Evolutionary conservation across 2,797 vertebrate species (phyloP), one percentile per base, ranked within the genome.

Genomic region (Champsocephalus gunnari): DNA sequence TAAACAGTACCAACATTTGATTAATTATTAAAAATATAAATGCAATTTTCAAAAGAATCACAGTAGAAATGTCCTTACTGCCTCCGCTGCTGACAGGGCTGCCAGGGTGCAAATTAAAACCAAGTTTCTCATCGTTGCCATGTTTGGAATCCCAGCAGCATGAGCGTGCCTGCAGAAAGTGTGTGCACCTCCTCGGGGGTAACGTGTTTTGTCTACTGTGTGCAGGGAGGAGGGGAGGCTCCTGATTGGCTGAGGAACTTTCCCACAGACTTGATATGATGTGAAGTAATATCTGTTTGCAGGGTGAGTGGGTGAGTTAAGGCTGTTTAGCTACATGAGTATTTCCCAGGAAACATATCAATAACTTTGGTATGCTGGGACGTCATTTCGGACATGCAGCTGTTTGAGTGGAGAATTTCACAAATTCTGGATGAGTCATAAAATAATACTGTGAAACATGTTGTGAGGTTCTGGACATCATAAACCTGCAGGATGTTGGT

Each of bases 231-330:
- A 58, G 66, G 53, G 45, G 19, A 43, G 28, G 0, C 53, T 9
- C 12, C 11, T 61, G 83, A 88, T 86, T 89, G 89, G 89, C 63
- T 61, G 61, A 60, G 73, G 51, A 61, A 53, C 32, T 66, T 43
- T 7, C 14, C 50, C 34, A 61, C 41, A 63, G 72, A 41, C 21
- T 16, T 12, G 16, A 41, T 75, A 41, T 24, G n/a, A 10, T 69
- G 49, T 77, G 79, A 87, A 53, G 77, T 75, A 84, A 83, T 50
- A n/a, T 4, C 9, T 62, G 60, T 54, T 64, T 75, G 54, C 12
- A 12, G 24, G 51, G 10, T 4, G 0, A 74, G 12, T 43, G 50
- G 49, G 56, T 82, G 82, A 89, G 61, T 85, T 69, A 84, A 38
- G 8, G 9, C 13, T 28, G 14, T 44, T 80, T 34, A 84, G 62